Evolutionary conservation across 1,140 invertebrate species (phyloP).

Genomic region (Harlomillsia oculata): DNA sequence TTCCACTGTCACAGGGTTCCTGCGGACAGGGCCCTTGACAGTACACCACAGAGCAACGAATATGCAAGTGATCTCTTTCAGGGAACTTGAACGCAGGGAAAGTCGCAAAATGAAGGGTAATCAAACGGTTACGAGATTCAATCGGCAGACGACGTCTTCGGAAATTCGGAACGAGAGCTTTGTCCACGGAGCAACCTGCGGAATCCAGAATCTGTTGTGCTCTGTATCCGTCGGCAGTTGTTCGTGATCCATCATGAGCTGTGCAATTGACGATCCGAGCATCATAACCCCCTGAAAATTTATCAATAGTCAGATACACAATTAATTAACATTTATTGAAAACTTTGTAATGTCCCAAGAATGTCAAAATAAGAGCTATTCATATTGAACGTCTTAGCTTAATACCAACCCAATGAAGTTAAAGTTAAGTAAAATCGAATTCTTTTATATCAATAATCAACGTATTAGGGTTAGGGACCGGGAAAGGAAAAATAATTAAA

Average conservation of each 20-base stretch:
- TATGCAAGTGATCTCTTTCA: slow-evolving; percentile 58
- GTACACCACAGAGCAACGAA: slow-evolving; percentile 52
- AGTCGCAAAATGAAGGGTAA: slow-evolving; percentile 43
- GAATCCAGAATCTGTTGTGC: slow-evolving; percentile 34
- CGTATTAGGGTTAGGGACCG: no score
- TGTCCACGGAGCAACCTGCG: slow-evolving; percentile 33
- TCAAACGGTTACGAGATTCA: slow-evolving; percentile 25
- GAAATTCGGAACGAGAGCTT: slow-evolving; percentile 32
- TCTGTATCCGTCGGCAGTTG: slow-evolving; percentile 24
- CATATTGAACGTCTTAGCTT: no score
- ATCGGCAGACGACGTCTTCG: slow-evolving; percentile 26
- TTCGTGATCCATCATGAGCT: slow-evolving; percentile 56
- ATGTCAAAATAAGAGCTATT: no score
- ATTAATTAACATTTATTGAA: not conserved
- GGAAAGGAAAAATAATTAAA: no score
- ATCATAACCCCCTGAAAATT: slow-evolving; percentile 53
- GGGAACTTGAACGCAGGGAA: slow-evolving; percentile 72
- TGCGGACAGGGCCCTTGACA: slow-evolving; percentile 55
- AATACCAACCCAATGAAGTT: no score
- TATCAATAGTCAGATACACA: not conserved
- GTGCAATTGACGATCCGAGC: slow-evolving; percentile 59
- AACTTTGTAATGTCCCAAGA: no score
- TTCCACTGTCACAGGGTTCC: slow-evolving; percentile 25
- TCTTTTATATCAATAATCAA: no score
- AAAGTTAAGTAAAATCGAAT: no score